Percentiles rank a stretch among this genome's conserved stretches.
Evolutionary conservation across 2,113 vertebrate genomes (phyloP).

Genomic region (Oreochromis aureus): DNA sequence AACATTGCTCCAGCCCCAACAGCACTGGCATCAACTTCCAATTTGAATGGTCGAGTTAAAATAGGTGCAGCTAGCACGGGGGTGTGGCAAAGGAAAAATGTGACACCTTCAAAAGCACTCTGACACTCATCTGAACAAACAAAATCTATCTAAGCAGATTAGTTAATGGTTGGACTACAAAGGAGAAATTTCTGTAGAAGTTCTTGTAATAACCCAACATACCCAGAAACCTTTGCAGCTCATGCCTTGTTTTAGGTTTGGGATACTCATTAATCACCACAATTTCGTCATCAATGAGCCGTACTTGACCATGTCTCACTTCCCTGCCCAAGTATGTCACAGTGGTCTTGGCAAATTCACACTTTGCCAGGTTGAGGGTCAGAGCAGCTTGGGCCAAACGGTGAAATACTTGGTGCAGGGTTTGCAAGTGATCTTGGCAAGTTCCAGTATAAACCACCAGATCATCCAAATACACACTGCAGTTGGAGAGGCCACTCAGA

Average conservation of each 20-base stretch:
- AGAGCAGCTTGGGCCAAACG: fast-evolving
- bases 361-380: neutral
- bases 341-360: neutral
- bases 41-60: fast-evolving
- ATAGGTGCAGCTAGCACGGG: neutral
- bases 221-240: neutral
- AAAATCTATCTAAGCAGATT: neutral
- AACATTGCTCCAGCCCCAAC: fast-evolving
- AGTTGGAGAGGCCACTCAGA: neutral
- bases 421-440: neutral
- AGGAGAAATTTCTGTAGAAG: neutral
- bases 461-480: neutral
- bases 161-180: neutral
- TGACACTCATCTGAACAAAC: neutral
- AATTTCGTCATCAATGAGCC: fast-evolving
- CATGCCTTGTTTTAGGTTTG: neutral
- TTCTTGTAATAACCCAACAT: fast-evolving
- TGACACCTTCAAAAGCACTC: neutral
- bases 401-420: neutral
- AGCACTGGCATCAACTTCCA: neutral
- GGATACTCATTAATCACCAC: neutral
- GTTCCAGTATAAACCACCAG: neutral
- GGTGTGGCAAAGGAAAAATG: fast-evolving
- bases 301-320: neutral
- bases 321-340: neutral